Evolutionary conservation across 2,113 vertebrate genomes (phyloP).

Genomic region (Patagioenas fasciata): DNA sequence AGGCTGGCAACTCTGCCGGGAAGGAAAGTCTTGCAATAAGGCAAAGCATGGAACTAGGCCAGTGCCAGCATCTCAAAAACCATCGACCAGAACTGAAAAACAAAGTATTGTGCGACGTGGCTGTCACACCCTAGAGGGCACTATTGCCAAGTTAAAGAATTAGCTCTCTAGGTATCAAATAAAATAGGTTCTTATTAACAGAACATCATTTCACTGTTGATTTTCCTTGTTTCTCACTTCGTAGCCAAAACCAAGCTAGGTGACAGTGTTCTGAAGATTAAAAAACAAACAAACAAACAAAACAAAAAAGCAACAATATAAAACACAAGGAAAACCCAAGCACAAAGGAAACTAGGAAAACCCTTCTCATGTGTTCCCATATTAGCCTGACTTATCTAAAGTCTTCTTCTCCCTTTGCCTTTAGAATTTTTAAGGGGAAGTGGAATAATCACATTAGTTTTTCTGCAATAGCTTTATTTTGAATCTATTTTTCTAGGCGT

Average conservation of each 20-base stretch:
- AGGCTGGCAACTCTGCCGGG: neutral
- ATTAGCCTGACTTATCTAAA: neutral
- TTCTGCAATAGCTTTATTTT: neutral
- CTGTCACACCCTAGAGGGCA: constrained; percentile 55
- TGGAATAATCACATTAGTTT: neutral
- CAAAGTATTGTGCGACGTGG: neutral
- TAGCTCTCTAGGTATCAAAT: neutral
- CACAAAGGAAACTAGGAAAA: neutral
- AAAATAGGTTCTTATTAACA: neutral
- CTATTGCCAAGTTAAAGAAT: constrained; percentile 23
- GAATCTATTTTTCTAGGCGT: neutral
- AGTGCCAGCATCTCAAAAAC: neutral
- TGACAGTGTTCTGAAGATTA: neutral
- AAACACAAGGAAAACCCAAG: neutral
- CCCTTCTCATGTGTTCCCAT: neutral
- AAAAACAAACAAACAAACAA: neutral
- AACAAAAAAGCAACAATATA: no score
- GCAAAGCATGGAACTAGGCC: neutral
- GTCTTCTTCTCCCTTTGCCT: neutral
- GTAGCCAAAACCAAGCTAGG: neutral
- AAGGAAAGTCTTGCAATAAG: neutral
- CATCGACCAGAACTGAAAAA: neutral
- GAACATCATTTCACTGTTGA: neutral
- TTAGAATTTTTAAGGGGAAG: neutral
- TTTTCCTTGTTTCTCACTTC: neutral